A percentile compares a stretch with the other conserved stretches of the same genome.
Conservation (phyloP, 2,888 invertebrate species). For the Electrophaes corylata region DNA sequence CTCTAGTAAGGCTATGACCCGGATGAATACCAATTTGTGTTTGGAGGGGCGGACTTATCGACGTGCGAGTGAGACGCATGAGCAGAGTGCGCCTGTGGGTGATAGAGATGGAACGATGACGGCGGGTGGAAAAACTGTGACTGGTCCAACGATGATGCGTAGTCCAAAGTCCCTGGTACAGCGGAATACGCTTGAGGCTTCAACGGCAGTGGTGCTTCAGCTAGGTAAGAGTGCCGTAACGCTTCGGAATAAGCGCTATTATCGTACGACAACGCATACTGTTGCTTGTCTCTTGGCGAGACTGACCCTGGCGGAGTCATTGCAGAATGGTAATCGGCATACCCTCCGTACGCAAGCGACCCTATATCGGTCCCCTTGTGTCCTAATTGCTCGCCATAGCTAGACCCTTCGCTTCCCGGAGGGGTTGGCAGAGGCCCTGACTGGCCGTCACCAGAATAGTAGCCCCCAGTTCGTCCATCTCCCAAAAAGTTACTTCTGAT, state of each 20-base stretch:
- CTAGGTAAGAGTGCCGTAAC: conserved; percentile 81
- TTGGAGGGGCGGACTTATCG: conserved; percentile 87
- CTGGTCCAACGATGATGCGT: conserved; percentile 89
- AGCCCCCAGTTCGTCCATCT: conserved; percentile 76
- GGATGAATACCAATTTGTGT: conserved; percentile 91
- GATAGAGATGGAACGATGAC: conserved; percentile 95
- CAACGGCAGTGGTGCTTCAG: conserved; percentile 87
- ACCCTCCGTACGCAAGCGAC: conserved; percentile 84
- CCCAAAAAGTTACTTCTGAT: conserved; percentile 92
- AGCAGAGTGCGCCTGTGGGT: conserved; percentile 84
- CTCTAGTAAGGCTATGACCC: conserved; percentile 86
- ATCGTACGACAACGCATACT: conserved; percentile 80
- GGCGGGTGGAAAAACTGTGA: conserved; percentile 92
- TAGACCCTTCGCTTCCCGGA: conserved; percentile 93
- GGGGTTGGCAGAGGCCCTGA: conserved; percentile 93
- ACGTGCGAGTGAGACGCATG: conserved; percentile 75
- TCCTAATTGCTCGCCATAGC: conserved; percentile 86
- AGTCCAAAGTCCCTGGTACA: conserved; percentile 87
- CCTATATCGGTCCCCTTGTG: conserved; percentile 85
- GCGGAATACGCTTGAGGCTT: conserved; percentile 96
- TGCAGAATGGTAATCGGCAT: conserved; percentile 94
- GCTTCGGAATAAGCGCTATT: conserved; percentile 87
- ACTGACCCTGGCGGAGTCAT: conserved; percentile 99
- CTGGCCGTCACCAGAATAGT: conserved; percentile 85
- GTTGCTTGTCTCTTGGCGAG: conserved; percentile 94